Evolutionary conservation across 2,113 vertebrate species (phyloP), one percentile per base, ranked within the genome.

Genomic region (Engystomops pustulosus): DNA sequence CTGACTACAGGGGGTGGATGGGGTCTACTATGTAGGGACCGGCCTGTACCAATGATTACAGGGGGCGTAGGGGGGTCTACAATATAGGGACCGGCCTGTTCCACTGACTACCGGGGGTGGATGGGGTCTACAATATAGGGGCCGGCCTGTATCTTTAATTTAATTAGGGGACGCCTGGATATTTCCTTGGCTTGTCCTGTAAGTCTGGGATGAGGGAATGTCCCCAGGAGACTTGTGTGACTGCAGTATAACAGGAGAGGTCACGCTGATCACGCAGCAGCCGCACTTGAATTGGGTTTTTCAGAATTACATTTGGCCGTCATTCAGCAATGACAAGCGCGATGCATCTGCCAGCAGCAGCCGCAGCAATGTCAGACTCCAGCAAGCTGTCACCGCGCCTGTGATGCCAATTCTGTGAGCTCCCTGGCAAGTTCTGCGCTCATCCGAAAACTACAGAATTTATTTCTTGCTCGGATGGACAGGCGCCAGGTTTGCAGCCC

Each of bases 261-360:
- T 53, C 27, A 18, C 72, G 1, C 10, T 34, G 45, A 75, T 75
- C 25, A 32, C n/a, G 47, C 69, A 27, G 38, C n/a, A 49, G 23
- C 70, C 25, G 15, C 15, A 15, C 45, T 53, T 75, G 25, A 74
- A 49, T 75, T 51, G 15, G 3, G 18, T 53, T 76, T 51, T 18
- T 67, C 12, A 53, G 72, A 17, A 32, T 20, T n/a, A 11, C 70
- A 18, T 74, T 32, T n/a, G 17, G 15, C 44, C 14, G 79, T 47
- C 44, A 15, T 7, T 69, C 36, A 45, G 38, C 20, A 41, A 12
- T 62, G 55, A 30, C 30, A 44, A 8, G 20, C 23, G 32, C n/a
- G 32, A 25, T 30, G 72, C 34, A 12, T 7, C 47, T 36, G 72
- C 47, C 72, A 32, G 72, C 68, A 76, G 72, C 17, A 32, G 72